Percentiles rank a stretch among this genome's conserved stretches.
Evolutionary conservation across 1,140 invertebrate genomes (phyloP).

Genomic region (Camponotus vicinus): DNA sequence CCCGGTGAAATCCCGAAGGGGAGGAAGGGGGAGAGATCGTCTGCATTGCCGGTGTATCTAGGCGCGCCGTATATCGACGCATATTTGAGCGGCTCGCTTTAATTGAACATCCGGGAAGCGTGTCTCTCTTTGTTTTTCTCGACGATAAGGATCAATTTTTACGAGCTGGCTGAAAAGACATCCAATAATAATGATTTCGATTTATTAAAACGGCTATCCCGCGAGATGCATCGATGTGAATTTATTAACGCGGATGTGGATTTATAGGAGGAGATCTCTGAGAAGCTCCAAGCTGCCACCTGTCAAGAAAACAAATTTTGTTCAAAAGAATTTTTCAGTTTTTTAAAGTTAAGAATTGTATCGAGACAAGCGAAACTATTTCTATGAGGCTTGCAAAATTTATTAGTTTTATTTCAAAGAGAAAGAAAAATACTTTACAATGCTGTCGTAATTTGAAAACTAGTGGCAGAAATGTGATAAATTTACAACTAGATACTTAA

Average conservation of each 20-base stretch:
- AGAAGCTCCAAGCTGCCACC: not conserved
- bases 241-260: not conserved
- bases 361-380: too few relatives aligned
- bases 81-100: constrained; percentile 32
- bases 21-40: not conserved
- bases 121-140: too few relatives aligned
- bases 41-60: constrained; percentile 6
- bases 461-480: constrained; percentile 21
- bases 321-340: constrained; percentile 6
- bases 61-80: constrained; percentile 26
- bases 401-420: not conserved
- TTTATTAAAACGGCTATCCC: not conserved
- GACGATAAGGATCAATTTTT: constrained; percentile 58
- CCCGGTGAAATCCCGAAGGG: constrained; percentile 59
- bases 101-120: constrained; percentile 53
- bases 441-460: not conserved
- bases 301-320: not conserved
- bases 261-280: constrained; percentile 15
- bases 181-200: constrained; percentile 37
- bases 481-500: constrained; percentile 5
- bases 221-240: not conserved
- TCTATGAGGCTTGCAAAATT: not conserved
- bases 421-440: not conserved
- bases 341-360: not conserved
- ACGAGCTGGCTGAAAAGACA: constrained; percentile 48